Evolutionary conservation across 2,888 invertebrate genomes (phyloP).

Genomic region (Hydraecia micacea): DNA sequence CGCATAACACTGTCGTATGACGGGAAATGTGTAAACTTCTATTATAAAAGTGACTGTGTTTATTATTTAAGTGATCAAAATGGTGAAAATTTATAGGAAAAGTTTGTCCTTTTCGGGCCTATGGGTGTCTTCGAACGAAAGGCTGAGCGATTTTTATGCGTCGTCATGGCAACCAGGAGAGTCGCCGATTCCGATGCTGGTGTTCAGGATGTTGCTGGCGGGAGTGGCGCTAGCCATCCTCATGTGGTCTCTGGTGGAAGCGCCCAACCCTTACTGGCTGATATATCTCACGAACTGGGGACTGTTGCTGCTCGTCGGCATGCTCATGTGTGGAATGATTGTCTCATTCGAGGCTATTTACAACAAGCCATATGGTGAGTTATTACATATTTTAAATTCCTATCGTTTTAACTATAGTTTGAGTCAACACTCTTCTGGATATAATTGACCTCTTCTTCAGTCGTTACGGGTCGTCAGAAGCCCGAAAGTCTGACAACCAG

Average conservation of each 20-base stretch:
- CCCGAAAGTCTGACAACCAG: no score
- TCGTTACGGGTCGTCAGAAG: no score
- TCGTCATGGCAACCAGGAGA: slow-evolving; percentile 87
- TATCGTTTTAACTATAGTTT: background rate
- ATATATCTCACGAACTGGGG: slow-evolving; percentile 88
- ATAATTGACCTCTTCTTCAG: background rate
- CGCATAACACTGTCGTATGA: slow-evolving; percentile 12
- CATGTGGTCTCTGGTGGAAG: slow-evolving; percentile 78
- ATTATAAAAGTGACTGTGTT: slow-evolving; percentile 43
- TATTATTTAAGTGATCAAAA: slow-evolving; percentile 70
- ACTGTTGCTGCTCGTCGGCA: slow-evolving; percentile 75
- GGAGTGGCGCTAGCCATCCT: slow-evolving; percentile 75
- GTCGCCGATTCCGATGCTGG: slow-evolving; percentile 80
- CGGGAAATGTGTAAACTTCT: slow-evolving; percentile 21
- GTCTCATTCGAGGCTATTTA: slow-evolving; percentile 75
- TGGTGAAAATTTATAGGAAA: slow-evolving; percentile 86
- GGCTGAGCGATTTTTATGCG: slow-evolving; percentile 82
- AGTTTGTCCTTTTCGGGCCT: slow-evolving; percentile 77
- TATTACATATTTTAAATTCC: slow-evolving; percentile 1
- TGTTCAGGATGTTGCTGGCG: slow-evolving; percentile 76
- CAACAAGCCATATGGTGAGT: slow-evolving; percentile 77
- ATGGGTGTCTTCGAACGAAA: slow-evolving; percentile 83
- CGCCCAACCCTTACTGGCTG: slow-evolving; percentile 76
- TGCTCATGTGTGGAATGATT: slow-evolving; percentile 75
- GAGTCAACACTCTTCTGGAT: background rate